These are phyloP conservation scores for Trichomalopsis sarcophagae DNA, from an alignment of 1,140 invertebrate species.

Conservation along the genomic window DNA sequence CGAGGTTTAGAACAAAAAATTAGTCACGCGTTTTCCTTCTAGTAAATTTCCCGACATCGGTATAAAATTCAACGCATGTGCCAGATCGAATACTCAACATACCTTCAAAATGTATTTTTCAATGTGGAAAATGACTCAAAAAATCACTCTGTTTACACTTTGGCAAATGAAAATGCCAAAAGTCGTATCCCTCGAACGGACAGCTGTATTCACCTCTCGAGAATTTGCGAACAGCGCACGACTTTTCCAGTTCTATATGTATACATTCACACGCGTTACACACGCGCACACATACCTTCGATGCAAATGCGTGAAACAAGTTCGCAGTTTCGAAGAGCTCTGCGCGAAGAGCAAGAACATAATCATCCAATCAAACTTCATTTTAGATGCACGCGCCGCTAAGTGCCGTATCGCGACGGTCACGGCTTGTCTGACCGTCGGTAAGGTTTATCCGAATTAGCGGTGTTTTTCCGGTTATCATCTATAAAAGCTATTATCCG, in stretches of 20 bases:
- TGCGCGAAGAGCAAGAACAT: neutral
- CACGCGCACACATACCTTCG: neutral
- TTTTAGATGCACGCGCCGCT: neutral
- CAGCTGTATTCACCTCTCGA: no score
- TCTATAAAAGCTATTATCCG: no score
- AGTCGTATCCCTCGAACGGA: no score
- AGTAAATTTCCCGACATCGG: neutral
- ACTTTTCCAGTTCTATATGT: neutral
- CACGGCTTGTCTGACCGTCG: neutral
- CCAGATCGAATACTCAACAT: neutral
- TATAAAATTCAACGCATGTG: neutral
- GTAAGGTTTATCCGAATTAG: neutral
- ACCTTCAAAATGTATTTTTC: no score
- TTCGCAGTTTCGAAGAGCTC: constrained; percentile 28
- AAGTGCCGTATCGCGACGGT: neutral
- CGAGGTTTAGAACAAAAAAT: neutral
- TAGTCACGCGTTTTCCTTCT: neutral
- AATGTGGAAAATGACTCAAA: no score
- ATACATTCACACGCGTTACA: neutral
- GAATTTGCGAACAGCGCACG: no score
- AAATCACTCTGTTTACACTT: no score
- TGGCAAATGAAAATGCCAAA: no score
- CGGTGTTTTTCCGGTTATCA: no score
- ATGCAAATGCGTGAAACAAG: constrained; percentile 13
- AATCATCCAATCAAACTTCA: constrained; percentile 30